These are phyloP conservation scores for Sialia sialis DNA, from an alignment of 2,113 vertebrate species.

Conservation along the genomic window DNA sequence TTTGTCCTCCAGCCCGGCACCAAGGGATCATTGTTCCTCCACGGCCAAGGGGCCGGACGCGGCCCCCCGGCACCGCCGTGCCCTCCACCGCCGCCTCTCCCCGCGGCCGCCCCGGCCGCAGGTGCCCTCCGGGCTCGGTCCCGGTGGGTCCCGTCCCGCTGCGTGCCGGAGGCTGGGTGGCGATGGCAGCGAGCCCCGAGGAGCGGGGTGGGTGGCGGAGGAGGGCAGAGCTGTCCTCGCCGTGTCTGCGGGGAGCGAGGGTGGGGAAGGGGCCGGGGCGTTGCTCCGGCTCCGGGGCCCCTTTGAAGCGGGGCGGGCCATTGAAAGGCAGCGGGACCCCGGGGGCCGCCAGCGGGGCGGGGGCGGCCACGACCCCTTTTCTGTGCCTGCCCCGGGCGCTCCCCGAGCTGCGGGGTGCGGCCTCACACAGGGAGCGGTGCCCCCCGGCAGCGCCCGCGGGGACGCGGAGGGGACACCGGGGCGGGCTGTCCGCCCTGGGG, in stretches of 20 bases:
- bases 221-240: neutral
- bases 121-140: neutral
- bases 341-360: neutral
- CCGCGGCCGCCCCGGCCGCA: neutral
- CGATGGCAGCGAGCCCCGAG: neutral
- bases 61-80: neutral
- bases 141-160: neutral
- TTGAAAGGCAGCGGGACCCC: conserved; percentile 4
- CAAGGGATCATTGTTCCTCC: conserved; percentile 2
- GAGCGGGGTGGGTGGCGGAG: neutral
- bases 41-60: neutral
- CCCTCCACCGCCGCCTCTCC: neutral
- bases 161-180: neutral
- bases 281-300: conserved; percentile 7
- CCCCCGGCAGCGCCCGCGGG: too few species aligned
- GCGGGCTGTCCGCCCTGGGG: too few species aligned
- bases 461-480: too few species aligned
- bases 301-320: conserved; percentile 22
- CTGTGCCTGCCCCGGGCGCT: neutral
- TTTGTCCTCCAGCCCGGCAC: conserved; percentile 12
- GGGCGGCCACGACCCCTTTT: neutral
- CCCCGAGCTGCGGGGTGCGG: neutral
- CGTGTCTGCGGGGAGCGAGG: conserved; percentile 14
- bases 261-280: conserved; percentile 5
- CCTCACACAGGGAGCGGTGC: neutral